A percentile compares a stretch with the other conserved stretches of the same genome.
These are phyloP conservation scores for Philaenus spumarius DNA, from an alignment of 1,140 invertebrate genomes.

Conservation along the genomic window DNA sequence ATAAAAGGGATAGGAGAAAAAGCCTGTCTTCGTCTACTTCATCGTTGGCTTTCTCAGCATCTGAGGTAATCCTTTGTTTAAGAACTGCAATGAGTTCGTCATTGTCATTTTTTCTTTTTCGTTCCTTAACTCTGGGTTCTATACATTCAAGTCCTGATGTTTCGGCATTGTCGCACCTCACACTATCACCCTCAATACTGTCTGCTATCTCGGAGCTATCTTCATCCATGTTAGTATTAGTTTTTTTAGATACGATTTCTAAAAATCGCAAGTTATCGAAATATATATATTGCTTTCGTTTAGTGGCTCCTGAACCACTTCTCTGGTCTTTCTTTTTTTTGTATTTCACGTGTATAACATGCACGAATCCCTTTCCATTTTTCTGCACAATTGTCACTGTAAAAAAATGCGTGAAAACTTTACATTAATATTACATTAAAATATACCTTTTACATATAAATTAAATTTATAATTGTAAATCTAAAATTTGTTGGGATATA, in stretches of 20 bases:
- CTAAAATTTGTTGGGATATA: background rate
- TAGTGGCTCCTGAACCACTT: background rate
- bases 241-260: no score
- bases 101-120: background rate
- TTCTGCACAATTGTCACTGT: background rate
- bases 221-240: no score
- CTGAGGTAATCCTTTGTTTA: background rate
- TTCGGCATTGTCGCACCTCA: no score
- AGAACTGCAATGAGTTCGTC: background rate
- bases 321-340: background rate
- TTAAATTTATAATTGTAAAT: background rate
- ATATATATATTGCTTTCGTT: background rate
- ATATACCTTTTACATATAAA: background rate
- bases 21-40: background rate
- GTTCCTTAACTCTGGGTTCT: no score
- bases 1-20: background rate
- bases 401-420: background rate
- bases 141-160: no score
- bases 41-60: background rate
- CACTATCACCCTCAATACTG: no score
- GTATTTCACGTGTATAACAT: background rate
- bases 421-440: background rate
- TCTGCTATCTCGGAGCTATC: no score
- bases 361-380: background rate
- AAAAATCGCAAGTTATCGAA: no score